Conservation (phyloP, 1,140 invertebrate genomes). For the Atta cephalotes region DNA sequence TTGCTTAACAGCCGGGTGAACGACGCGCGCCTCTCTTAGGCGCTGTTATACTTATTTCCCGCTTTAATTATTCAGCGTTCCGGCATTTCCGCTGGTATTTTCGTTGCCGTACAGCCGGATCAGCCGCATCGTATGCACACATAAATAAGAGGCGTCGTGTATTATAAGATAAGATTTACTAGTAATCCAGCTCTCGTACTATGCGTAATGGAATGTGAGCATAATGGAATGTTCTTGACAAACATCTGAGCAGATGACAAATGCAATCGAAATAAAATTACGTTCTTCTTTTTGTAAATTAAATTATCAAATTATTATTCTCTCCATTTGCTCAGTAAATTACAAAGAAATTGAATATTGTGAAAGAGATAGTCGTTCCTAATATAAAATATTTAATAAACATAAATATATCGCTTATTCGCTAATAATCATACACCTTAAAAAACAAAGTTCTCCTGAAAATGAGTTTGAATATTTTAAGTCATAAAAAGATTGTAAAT, state of each 20-base stretch:
- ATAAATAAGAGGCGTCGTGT: conserved; percentile 30
- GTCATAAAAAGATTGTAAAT: no score
- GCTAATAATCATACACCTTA: no score
- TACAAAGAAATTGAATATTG: background rate
- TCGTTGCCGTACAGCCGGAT: conserved; percentile 12
- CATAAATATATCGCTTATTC: background rate
- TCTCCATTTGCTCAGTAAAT: background rate
- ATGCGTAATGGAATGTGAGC: no score
- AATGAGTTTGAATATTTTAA: no score
- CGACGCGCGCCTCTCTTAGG: conserved; percentile 35
- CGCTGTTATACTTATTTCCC: conserved; percentile 53
- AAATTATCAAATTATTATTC: background rate
- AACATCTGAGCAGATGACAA: background rate
- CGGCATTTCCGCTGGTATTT: conserved; percentile 69
- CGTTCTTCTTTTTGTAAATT: background rate
- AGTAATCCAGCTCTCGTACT: background rate
- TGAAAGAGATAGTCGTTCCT: background rate
- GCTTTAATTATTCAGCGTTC: conserved; percentile 68
- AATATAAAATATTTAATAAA: background rate
- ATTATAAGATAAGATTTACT: conserved; percentile 56
- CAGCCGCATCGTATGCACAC: background rate
- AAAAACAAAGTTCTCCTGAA: no score
- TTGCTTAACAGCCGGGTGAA: conserved; percentile 46
- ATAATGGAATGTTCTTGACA: background rate
- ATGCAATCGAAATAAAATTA: background rate